Base-by-base conservation (phyloP, 1,140 invertebrate genomes). In the Bombus pascuorum region DNA sequence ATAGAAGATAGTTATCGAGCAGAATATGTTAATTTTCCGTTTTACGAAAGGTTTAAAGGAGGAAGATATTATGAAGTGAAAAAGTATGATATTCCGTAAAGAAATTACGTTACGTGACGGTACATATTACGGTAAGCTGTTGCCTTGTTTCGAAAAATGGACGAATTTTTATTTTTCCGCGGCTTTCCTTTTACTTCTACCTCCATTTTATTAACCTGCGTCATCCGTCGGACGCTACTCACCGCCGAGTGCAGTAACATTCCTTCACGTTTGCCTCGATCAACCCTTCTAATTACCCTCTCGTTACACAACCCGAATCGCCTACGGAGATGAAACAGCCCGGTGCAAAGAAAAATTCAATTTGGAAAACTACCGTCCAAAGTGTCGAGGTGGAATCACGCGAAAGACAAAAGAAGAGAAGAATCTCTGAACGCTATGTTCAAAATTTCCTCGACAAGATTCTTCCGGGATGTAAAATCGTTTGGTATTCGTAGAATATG, bases 11-110 rank as follows among this genome's bases (percentile, higher is more conserved):
- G 28, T 0, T 0, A 13, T 28, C 59, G 10, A 62, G 28, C 28
- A 53, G 18, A 1, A 1, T 59, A 3, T 4, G 28, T 62, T n/a
- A n/a, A n/a, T 62, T 0, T 13, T n/a, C 25, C 57, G 25, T 10
- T 28, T 28, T 28, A 59, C 0, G 0, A 32, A 15, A 22, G 5
- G 1, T 53, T 22, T 8, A 22, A 22, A 8, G 1, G 0, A 2
- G 5, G 0, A 0, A 53, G 47, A 2, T 53, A 53, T 8, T 0
- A 53, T 8, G 18, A 53, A 53, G 47, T 8, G 47, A 18, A 0
- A 53, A 22, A 8, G 47, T 2, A 22, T 3, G 22, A 53, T 53
- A 53, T 53, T 8, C 18, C 18, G 47, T 53, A 22, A 6, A 22
- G 6, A 1, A 53, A 8, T 53, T 22, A 53, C 47, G 18, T 53